Percentiles rank a stretch among this genome's conserved stretches.
Conservation (phyloP, 2,888 invertebrate species). For the Aquatica leii region DNA sequence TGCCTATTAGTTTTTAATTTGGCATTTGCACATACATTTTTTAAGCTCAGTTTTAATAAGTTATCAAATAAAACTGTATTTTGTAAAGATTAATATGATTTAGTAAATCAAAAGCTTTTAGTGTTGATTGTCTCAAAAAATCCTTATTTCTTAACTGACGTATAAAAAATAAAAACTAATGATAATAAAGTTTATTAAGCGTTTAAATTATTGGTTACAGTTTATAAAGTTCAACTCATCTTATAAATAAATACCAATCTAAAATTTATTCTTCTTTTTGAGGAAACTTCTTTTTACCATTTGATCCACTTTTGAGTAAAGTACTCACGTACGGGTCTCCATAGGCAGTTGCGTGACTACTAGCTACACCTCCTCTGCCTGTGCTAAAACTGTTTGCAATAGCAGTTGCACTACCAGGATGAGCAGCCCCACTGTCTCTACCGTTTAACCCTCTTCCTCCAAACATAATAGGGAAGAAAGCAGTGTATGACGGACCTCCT, state of each 20-base stretch:
- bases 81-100: too few relatives aligned
- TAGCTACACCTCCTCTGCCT: constrained; percentile 74
- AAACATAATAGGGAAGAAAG: constrained; percentile 75
- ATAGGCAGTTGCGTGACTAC: constrained; percentile 77
- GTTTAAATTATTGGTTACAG: too few relatives aligned
- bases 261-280: constrained; percentile 18
- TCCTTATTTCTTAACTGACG: too few relatives aligned
- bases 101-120: too few relatives aligned
- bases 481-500: constrained; percentile 61
- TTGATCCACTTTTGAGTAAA: constrained; percentile 54
- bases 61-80: too few relatives aligned
- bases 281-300: constrained; percentile 23
- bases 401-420: constrained; percentile 70
- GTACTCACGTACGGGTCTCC: constrained; percentile 66
- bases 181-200: too few relatives aligned
- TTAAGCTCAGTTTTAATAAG: too few relatives aligned
- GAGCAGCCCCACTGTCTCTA: constrained; percentile 51
- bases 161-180: too few relatives aligned
- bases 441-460: constrained; percentile 40
- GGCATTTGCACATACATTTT: too few relatives aligned
- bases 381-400: constrained; percentile 79
- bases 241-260: not conserved
- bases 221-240: not conserved
- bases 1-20: too few relatives aligned
- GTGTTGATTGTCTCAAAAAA: too few relatives aligned